Percentiles rank a stretch among this genome's conserved stretches.
phyloP scores from a whole-genome alignment of 1,140 invertebrate species.

The Halesus radiatus region DNA sequence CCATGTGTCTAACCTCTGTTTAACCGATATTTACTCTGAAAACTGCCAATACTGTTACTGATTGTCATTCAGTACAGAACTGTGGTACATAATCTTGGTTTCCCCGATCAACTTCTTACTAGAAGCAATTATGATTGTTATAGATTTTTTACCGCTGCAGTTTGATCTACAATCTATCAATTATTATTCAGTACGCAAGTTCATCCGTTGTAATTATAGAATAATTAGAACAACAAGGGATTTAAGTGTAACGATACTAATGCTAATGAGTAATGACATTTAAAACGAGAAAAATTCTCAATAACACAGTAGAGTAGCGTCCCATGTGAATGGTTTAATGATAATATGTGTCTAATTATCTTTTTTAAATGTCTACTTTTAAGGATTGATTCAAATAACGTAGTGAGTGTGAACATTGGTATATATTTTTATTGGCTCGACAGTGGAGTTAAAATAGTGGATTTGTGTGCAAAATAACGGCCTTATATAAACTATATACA shows the following conservation, averaged over 20 bases:
- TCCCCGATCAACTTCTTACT: too few relatives aligned
- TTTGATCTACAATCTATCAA: background rate
- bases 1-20: too few relatives aligned
- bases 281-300: slow-evolving; percentile 24
- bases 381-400: slow-evolving; percentile 47
- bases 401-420: slow-evolving; percentile 52
- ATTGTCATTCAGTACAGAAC: too few relatives aligned
- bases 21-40: too few relatives aligned
- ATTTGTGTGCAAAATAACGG: slow-evolving; percentile 56
- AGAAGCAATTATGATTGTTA: background rate
- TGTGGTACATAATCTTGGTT: too few relatives aligned
- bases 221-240: slow-evolving; percentile 39
- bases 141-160: slow-evolving; percentile 2
- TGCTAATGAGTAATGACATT: slow-evolving; percentile 3
- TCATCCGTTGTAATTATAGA: slow-evolving; percentile 12
- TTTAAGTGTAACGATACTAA: slow-evolving; percentile 34
- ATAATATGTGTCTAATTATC: slow-evolving; percentile 57
- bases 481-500: slow-evolving; percentile 49
- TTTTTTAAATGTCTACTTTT: slow-evolving; percentile 57
- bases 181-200: slow-evolving; percentile 23
- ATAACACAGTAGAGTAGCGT: slow-evolving; percentile 36
- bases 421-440: slow-evolving; percentile 58
- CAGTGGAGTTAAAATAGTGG: slow-evolving; percentile 44
- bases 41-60: too few relatives aligned
- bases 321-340: slow-evolving; percentile 29